Evolutionary conservation across 2,888 invertebrate genomes (phyloP), one percentile per base, ranked within the genome.

Genomic region (Drosophila sordidula): DNA sequence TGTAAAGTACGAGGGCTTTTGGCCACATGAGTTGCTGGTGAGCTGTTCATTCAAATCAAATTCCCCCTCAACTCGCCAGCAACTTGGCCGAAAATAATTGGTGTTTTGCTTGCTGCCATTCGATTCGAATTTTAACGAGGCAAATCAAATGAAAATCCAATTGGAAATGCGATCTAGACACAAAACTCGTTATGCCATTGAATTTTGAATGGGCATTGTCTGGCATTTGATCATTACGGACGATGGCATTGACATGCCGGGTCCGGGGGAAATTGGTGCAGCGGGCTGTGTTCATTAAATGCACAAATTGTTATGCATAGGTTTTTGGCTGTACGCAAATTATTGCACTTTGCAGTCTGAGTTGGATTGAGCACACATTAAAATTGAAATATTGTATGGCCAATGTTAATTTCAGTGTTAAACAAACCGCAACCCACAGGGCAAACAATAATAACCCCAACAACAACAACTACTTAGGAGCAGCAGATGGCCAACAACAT

Each of bases 371-470:
- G 29, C 29, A 29, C n/a, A 14, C 51, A 64, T 36, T 56, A 32
- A 41, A 50, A 71, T 62, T 64, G 50, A 78, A 63, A 75, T 62
- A 74, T 57, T 57, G 32, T 32, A 22, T 41, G 38, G 42, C 26
- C 3, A 54, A 74, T 69, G 70, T 72, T 80, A 89, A 87, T 84
- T 89, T 66, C 56, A 65, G 64, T 81, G 85, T 67, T 87, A 71
- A 89, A 70, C 69, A 66, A 84, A 77, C 81, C 87, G 61, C 70
- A 81, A 70, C 81, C 78, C 80, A 51, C 69, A 77, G 65, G 63
- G 62, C 71, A 77, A 80, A 77, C 71, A 68, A 75, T 70, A 64
- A 74, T 45, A 65, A 56, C 22, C 42, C n/a, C 45, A 74, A 41
- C 44, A 47, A 22, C 42, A 47, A 64, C 29, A 49, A 63, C 29